These are phyloP conservation scores for Galaxias olidus DNA, from an alignment of 2,797 vertebrate species.

Conservation along the genomic window DNA sequence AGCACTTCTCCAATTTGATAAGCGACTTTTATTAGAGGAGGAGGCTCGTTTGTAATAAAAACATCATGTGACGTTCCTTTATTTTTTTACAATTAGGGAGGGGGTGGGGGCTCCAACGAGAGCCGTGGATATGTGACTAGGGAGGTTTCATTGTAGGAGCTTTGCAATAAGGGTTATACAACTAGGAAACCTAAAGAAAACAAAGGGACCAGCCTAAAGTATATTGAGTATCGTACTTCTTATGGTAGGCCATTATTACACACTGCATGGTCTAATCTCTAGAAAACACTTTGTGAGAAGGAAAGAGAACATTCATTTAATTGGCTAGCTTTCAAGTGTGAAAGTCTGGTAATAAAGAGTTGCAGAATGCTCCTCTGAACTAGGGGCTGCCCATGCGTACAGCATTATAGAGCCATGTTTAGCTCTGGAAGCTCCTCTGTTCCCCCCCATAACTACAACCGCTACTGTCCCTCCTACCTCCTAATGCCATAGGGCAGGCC, in stretches of 20 bases:
- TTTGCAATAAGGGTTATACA: neutral
- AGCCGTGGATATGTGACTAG: too few species aligned
- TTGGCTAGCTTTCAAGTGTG: conserved; percentile 18
- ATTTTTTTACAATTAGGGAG: conserved; percentile 12
- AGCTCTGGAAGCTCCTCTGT: conserved; percentile 19
- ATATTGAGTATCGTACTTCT: conserved; percentile 4
- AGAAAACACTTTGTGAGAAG: conserved; percentile 1
- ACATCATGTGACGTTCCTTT: conserved; percentile 51
- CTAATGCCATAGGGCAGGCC: conserved; percentile 33
- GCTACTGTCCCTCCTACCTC: conserved; percentile 36
- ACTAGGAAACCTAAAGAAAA: too few species aligned
- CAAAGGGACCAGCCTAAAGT: conserved; percentile 5
- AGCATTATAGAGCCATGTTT: conserved; percentile 36
- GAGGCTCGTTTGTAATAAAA: conserved; percentile 63
- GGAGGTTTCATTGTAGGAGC: neutral
- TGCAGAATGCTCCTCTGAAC: conserved; percentile 16
- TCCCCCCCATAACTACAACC: conserved; percentile 2
- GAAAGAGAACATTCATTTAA: conserved; percentile 15
- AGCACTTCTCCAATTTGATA: conserved; percentile 74
- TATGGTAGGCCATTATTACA: conserved; percentile 30
- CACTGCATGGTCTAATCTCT: conserved; percentile 26
- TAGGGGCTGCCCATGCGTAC: conserved; percentile 5
- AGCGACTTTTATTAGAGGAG: conserved; percentile 66
- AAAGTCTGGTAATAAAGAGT: neutral
- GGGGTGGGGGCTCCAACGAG: neutral